Conservation (phyloP, 2,888 invertebrate species). For the Carabus problematicus region DNA sequence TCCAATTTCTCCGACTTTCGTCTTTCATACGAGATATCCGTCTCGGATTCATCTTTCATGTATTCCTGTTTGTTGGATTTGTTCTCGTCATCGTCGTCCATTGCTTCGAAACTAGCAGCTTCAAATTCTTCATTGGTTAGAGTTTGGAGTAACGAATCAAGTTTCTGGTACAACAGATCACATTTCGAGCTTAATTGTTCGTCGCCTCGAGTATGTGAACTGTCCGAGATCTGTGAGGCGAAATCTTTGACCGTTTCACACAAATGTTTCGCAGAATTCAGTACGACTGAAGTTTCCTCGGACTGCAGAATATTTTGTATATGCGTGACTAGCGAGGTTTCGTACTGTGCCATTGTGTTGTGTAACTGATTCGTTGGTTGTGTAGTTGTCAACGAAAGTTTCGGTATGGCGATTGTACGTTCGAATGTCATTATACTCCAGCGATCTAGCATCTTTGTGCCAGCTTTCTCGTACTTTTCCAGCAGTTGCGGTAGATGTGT, state of each 20-base stretch:
- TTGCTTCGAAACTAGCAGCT: conserved; percentile 53
- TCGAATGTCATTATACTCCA: conserved; percentile 98
- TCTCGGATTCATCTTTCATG: conserved; percentile 53
- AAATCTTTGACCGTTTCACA: conserved; percentile 84
- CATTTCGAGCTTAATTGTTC: conserved; percentile 72
- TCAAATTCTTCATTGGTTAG: conserved; percentile 72
- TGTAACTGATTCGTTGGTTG: conserved; percentile 59
- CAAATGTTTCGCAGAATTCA: conserved; percentile 75
- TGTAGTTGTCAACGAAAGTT: conserved; percentile 61
- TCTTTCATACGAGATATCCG: conserved; percentile 58
- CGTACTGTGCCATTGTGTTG: conserved; percentile 72
- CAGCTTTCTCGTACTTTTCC: conserved; percentile 95
- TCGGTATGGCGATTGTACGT: conserved; percentile 71
- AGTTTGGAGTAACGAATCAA: conserved; percentile 75
- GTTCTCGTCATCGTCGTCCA: conserved; percentile 52
- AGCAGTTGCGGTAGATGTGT: conserved; percentile 89
- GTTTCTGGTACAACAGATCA: conserved; percentile 76
- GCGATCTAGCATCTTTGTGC: conserved; percentile 96
- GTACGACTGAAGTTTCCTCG: conserved; percentile 74
- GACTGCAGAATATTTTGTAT: conserved; percentile 87
- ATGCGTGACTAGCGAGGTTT: conserved; percentile 79
- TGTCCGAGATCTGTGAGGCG: conserved; percentile 68
- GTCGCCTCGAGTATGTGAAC: conserved; percentile 65
- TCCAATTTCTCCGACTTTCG: conserved; percentile 56
- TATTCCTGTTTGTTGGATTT: conserved; percentile 31